These are phyloP conservation scores for Pantherophis guttatus DNA, from an alignment of 2,113 vertebrate genomes.

Conservation along the genomic window DNA sequence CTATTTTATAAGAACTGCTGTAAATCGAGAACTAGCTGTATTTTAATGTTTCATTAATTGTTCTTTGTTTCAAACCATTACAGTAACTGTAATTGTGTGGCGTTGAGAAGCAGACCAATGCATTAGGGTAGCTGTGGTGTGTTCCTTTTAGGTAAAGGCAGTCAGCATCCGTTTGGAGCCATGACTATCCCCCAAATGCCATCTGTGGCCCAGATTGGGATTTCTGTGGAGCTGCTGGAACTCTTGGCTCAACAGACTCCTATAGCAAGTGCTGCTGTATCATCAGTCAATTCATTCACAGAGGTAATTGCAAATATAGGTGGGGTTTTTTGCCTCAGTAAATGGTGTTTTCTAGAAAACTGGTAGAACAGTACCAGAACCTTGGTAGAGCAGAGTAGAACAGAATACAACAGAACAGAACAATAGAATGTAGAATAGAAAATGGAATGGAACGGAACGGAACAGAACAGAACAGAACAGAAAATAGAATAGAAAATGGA, in stretches of 20 bases:
- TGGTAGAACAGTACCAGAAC: background rate
- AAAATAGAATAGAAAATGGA: background rate
- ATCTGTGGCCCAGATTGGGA: conserved; percentile 90
- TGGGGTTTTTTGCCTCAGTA: background rate
- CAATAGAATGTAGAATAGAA: too few species aligned
- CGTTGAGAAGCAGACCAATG: background rate
- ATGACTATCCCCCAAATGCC: conserved; percentile 77
- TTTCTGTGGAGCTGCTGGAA: conserved; percentile 90
- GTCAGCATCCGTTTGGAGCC: conserved; percentile 85
- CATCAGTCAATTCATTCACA: conserved; percentile 87
- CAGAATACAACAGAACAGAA: too few species aligned
- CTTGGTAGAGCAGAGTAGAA: background rate
- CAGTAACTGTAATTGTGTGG: background rate
- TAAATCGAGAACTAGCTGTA: background rate
- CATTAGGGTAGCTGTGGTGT: conserved; percentile 21
- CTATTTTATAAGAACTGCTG: background rate
- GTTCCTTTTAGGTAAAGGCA: conserved; percentile 79
- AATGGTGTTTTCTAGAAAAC: too few species aligned
- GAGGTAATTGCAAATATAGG: conserved; percentile 68
- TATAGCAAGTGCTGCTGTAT: conserved; percentile 84
- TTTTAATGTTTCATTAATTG: background rate
- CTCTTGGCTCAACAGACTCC: conserved; percentile 90
- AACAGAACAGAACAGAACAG: background rate
- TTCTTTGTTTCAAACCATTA: background rate
- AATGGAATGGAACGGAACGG: too few species aligned